Conservation (phyloP, 1,140 invertebrate species). For the Aphelinus atriplicis region DNA sequence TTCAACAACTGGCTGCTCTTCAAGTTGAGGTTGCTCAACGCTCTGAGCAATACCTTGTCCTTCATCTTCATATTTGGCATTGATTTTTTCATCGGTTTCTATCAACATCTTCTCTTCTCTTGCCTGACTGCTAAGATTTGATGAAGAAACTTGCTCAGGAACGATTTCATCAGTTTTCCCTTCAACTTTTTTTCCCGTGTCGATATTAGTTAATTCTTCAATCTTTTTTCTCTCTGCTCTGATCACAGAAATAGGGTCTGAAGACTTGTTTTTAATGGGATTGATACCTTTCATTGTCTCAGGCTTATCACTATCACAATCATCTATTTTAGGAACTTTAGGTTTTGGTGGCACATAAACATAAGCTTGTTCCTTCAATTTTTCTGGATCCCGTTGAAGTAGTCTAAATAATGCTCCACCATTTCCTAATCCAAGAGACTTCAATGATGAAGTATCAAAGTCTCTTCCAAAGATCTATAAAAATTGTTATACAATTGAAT, state of each 20-base stretch:
- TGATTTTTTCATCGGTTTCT: constrained; percentile 28
- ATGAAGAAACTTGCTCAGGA: neutral
- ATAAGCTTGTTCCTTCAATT: constrained; percentile 71
- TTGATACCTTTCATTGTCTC: constrained; percentile 24
- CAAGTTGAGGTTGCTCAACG: constrained; percentile 22
- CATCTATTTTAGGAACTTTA: constrained; percentile 51
- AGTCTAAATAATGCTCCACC: constrained; percentile 79
- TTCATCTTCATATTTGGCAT: constrained; percentile 33
- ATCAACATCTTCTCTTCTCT: constrained; percentile 53
- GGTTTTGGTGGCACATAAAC: constrained; percentile 65
- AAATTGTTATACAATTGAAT: constrained; percentile 27
- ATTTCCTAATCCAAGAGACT: constrained; percentile 77
- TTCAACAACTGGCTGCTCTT: constrained; percentile 44
- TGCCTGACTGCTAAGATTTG: constrained; percentile 51
- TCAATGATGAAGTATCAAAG: constrained; percentile 75
- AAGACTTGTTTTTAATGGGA: constrained; percentile 39
- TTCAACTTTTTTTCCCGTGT: constrained; percentile 6
- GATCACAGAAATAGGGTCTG: constrained; percentile 38
- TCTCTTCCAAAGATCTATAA: constrained; percentile 72
- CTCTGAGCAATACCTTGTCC: constrained; percentile 24
- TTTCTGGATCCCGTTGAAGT: constrained; percentile 65
- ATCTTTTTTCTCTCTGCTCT: constrained; percentile 31
- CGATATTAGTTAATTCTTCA: constrained; percentile 28
- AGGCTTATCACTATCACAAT: constrained; percentile 30
- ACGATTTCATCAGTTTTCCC: constrained; percentile 20